Evolutionary conservation across 2,113 vertebrate genomes (phyloP).

Genomic region (Bos indicus): DNA sequence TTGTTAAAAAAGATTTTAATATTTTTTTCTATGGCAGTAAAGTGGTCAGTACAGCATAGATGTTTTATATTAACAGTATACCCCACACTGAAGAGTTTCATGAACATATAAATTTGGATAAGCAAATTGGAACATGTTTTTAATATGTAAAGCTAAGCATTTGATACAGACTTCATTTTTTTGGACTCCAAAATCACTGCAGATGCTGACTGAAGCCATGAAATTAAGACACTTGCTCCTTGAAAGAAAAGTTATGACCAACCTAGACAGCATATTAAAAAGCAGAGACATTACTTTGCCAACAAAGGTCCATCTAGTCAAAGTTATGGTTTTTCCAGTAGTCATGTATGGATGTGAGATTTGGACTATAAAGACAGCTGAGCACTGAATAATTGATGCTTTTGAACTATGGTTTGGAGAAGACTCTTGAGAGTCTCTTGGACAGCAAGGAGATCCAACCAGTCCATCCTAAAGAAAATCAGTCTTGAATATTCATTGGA

Average conservation of each 20-base stretch:
- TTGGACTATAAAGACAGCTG: not conserved
- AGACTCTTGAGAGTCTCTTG: not conserved
- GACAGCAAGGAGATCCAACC: not conserved
- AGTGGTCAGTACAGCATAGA: not conserved
- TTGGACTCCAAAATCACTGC: not conserved
- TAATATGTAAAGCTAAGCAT: not conserved
- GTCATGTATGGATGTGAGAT: not conserved
- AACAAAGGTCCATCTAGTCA: not conserved
- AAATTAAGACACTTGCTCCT: not conserved
- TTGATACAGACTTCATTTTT: not conserved
- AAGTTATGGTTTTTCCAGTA: not conserved
- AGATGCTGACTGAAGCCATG: not conserved
- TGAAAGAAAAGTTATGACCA: not conserved
- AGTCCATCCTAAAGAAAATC: not conserved
- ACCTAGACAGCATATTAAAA: not conserved
- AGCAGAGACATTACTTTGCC: not conserved
- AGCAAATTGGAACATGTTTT: not conserved
- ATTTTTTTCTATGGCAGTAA: not conserved
- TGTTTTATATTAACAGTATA: not conserved
- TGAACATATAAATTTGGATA: not conserved
- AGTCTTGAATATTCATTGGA: not conserved
- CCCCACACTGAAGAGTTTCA: not conserved
- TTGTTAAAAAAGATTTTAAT: not conserved
- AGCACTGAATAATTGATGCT: not conserved
- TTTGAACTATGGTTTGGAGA: not conserved